These are phyloP conservation scores for Gobius niger DNA, from an alignment of 2,113 vertebrate species.

Conservation along the genomic window DNA sequence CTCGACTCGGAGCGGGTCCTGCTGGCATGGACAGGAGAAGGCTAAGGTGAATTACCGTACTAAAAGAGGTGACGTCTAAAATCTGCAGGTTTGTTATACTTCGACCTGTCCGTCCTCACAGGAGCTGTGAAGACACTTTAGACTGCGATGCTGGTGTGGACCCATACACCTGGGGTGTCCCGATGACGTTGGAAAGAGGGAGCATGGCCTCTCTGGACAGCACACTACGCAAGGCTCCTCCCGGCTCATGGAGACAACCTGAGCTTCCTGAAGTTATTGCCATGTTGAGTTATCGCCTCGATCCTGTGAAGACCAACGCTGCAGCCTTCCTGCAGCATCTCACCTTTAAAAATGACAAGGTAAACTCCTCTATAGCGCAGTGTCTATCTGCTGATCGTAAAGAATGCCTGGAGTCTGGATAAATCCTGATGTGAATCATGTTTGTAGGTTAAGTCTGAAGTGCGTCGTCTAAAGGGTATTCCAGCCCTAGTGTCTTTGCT, in stretches of 20 bases:
- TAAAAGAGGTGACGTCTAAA: background rate
- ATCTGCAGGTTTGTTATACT: background rate
- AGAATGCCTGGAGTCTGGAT: background rate
- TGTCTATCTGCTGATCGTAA: background rate
- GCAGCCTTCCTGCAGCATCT: slow-evolving; percentile 95
- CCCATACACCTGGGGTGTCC: slow-evolving; percentile 83
- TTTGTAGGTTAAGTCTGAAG: slow-evolving; percentile 89
- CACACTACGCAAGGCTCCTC: slow-evolving; percentile 85
- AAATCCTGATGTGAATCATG: background rate
- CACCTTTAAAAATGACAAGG: slow-evolving; percentile 95
- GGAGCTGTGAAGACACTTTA: slow-evolving; percentile 94
- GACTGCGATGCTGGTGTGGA: slow-evolving; percentile 85
- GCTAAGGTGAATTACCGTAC: slow-evolving; percentile 80
- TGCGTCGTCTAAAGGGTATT: slow-evolving; percentile 92
- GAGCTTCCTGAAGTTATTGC: slow-evolving; percentile 95
- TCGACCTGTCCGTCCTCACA: slow-evolving; percentile 24
- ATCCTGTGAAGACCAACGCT: slow-evolving; percentile 92
- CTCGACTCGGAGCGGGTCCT: slow-evolving; percentile 72
- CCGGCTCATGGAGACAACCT: slow-evolving; percentile 86
- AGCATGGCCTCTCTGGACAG: slow-evolving; percentile 95
- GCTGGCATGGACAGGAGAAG: slow-evolving; percentile 79
- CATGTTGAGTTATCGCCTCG: slow-evolving; percentile 93
- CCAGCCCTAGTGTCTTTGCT: slow-evolving; percentile 91
- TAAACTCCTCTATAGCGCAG: slow-evolving; percentile 15
- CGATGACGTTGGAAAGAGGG: slow-evolving; percentile 82